A percentile compares a stretch with the other conserved stretches of the same genome.
phyloP scores from a whole-genome alignment of 2,888 invertebrate genomes.

The Lasioglossum leucozonium region DNA sequence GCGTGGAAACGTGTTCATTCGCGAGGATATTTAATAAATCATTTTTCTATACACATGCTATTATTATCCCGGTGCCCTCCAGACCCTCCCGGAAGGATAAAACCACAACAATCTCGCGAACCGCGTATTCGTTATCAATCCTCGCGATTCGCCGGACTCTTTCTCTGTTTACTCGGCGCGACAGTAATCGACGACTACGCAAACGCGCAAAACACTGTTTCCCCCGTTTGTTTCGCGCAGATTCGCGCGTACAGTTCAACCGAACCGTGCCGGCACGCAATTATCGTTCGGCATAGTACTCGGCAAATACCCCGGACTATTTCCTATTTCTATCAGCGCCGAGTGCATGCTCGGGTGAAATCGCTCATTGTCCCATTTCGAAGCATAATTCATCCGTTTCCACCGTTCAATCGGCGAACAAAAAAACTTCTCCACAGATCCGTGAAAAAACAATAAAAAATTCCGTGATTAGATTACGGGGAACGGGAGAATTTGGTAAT shows the following conservation, averaged over 20 bases:
- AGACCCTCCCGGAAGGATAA: constrained; percentile 4
- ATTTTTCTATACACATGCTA: neutral
- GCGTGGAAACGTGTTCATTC: neutral
- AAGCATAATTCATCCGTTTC: neutral
- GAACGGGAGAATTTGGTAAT: neutral
- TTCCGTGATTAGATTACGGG: neutral
- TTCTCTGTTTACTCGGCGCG: constrained; percentile 6
- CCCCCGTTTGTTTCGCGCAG: constrained; percentile 13
- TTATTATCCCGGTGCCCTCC: neutral
- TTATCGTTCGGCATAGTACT: constrained; percentile 6
- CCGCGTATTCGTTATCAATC: constrained; percentile 29
- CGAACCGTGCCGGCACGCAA: constrained; percentile 8
- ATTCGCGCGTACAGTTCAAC: constrained; percentile 11
- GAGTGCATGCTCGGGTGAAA: neutral
- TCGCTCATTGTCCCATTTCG: neutral
- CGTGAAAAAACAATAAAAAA: neutral
- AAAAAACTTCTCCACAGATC: neutral
- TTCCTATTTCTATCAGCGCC: neutral
- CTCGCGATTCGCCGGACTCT: constrained; percentile 24
- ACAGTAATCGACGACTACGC: neutral
- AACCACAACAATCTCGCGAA: constrained; percentile 17
- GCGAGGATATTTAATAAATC: neutral
- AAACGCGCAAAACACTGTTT: neutral
- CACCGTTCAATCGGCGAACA: neutral
- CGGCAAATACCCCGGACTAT: constrained; percentile 1